Base-by-base conservation (phyloP, 2,797 vertebrate species). In the Myiotriccus ornatus region DNA sequence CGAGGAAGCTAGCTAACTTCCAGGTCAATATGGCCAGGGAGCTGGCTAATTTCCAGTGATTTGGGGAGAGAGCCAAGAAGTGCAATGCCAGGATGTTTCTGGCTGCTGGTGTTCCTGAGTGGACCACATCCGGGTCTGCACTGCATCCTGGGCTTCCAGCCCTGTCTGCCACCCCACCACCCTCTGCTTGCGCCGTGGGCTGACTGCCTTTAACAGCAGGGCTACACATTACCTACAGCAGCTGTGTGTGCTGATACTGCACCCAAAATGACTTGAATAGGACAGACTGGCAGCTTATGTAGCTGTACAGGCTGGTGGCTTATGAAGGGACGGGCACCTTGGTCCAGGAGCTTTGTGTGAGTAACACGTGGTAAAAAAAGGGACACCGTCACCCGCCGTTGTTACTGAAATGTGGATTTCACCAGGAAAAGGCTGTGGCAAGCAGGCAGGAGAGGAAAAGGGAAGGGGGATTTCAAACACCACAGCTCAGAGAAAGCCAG, bases 1-100 rank as follows among this genome's bases (percentile, higher is more conserved):
- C 91, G 87, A 96, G 95, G 91, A 96, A 96, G 78, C 83, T 55
- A 71, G 60, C 60, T 94, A 79, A 96, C 94, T 96, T 93, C 89
- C 79, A 96, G 89, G 84, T 91, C 1, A 8, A 79, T 96, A 93
- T 74, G 81, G 92, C 90, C 78, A 89, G 84, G 68, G 76, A 90
- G 60, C 77, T 97, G 95, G 93, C 93, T 73, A 7, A 88, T 96
- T 94, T 94, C 94, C 91, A 94, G 83, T 39, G 56, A 84, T 96
- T 79, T 74, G 62, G 71, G 74, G 95, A 89, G 80, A 74, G 44
- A 94, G 93, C 95, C 83, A 94, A 92, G 59, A 75, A 78, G 41
- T 50, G 49, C 79, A 84, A 16, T 93, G 74, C 55, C 67, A 88
- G 60, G 67, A 59, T 87, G 49, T 69, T 95, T 46, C 89, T 92